These are phyloP conservation scores for Mesocentrotus franciscanus DNA, from an alignment of 53 echinoderm and acorn worm genomes.

Conservation along the genomic window DNA sequence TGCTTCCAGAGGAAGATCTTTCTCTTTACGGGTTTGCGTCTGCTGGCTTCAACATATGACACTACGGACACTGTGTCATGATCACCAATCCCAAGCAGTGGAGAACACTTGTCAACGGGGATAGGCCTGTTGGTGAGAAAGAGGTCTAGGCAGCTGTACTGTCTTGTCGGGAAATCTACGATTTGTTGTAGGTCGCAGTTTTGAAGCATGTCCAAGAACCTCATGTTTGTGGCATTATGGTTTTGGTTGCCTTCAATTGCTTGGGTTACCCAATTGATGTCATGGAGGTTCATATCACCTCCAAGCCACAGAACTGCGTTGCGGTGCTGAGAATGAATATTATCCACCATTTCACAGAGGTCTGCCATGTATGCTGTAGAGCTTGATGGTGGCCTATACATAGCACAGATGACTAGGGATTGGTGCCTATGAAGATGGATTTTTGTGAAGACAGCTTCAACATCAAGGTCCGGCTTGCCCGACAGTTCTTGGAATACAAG, in stretches of 20 bases:
- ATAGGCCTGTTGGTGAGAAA: neutral
- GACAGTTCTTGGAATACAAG: too few relatives aligned
- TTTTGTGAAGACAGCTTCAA: too few relatives aligned
- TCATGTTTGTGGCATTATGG: too few relatives aligned
- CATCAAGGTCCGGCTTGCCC: too few relatives aligned
- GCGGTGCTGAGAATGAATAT: neutral
- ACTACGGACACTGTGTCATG: neutral
- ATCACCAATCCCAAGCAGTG: neutral
- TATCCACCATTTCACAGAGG: neutral
- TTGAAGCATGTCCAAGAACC: too few relatives aligned
- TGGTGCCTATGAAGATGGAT: too few relatives aligned
- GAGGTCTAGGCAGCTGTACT: too few relatives aligned
- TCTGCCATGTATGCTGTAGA: neutral
- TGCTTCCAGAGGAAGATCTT: too few relatives aligned
- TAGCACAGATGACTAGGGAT: conserved; percentile 20
- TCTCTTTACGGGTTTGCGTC: neutral
- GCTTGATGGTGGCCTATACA: conserved; percentile 17
- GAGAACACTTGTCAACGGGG: neutral
- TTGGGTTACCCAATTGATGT: too few relatives aligned
- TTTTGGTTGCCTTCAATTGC: too few relatives aligned
- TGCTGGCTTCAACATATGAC: neutral
- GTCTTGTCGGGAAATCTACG: too few relatives aligned
- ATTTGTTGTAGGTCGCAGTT: too few relatives aligned
- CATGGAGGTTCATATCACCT: neutral
- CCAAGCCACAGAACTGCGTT: neutral